Evolutionary conservation across 2,797 vertebrate genomes (phyloP), one percentile per base, ranked within the genome.

Genomic region (Rhinoraja longicauda): DNA sequence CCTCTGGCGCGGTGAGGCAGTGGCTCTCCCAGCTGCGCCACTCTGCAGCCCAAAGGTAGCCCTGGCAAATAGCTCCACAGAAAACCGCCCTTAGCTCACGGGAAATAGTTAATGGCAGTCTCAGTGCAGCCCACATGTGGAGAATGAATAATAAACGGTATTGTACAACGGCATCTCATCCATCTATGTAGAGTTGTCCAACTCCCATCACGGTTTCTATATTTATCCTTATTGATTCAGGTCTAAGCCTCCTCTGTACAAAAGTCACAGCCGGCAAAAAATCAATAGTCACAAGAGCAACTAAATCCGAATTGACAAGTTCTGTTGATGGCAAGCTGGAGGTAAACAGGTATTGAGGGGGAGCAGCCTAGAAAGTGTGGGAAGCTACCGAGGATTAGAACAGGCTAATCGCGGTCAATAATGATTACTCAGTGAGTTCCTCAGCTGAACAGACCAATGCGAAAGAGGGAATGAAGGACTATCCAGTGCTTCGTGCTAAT

Each of bases 241-340:
- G 21, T 32, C 75, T 77, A 13, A n/a, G n/a, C n/a, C n/a, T 77
- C 75, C n/a, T 77, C 75, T 77, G n/a, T 75, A 13, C n/a, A 77
- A 77, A 77, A 77, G n/a, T 77, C 75, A 77, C 13, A n/a, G 32
- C 75, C 75, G 36, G n/a, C 9, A 32, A n/a, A 77, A 77, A 77
- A 77, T 77, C 75, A 77, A 77, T 77, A 32, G n/a, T n/a, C 75
- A 77, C 75, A n/a, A n/a, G 75, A 76, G 29, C 75, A 76, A 76
- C 75, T n/a, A n/a, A 67, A 76, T 26, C 9, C 75, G 76, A n/a
- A 76, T n/a, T 76, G 75, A 76, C 75, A n/a, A 12, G n/a, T 32
- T 29, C 2, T 77, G n/a, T 77, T 77, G 75, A 32, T n/a, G 13
- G 75, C n/a, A 26, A 29, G 24, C 72, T 75, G 4, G 72, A 77